A percentile compares a stretch with the other conserved stretches of the same genome.
Evolutionary conservation across 2,888 invertebrate genomes (phyloP).

Genomic region (Troglohyphantes excavatus): DNA sequence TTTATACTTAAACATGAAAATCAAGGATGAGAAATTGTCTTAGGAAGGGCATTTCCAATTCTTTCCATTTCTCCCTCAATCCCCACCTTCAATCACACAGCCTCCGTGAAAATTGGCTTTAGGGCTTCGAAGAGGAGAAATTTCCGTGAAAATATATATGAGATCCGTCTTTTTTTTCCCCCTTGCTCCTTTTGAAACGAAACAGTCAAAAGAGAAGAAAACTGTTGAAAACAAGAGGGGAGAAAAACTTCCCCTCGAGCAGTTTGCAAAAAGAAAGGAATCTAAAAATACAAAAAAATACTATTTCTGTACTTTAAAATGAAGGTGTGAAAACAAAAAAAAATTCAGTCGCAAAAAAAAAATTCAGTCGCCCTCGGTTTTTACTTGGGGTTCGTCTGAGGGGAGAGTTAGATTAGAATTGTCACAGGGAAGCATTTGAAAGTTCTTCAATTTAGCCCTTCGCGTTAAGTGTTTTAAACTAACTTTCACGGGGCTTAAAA

Average conservation of each 20-base stretch:
- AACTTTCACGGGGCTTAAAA: neutral
- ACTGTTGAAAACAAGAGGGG: constrained; percentile 58
- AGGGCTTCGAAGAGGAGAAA: constrained; percentile 52
- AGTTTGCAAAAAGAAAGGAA: constrained; percentile 21
- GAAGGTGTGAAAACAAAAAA: constrained; percentile 24
- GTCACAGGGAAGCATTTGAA: constrained; percentile 50
- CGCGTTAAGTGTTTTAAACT: neutral
- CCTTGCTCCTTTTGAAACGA: constrained; percentile 37
- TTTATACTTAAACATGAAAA: constrained; percentile 25
- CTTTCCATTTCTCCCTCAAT: constrained; percentile 22
- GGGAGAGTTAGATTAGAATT: constrained; percentile 54
- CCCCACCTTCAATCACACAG: constrained; percentile 32
- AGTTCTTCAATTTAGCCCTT: neutral
- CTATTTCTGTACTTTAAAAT: constrained; percentile 30
- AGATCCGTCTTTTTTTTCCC: constrained; percentile 23
- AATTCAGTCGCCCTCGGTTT: constrained; percentile 41
- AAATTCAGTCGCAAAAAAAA: constrained; percentile 6
- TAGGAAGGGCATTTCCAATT: constrained; percentile 35
- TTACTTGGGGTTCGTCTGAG: constrained; percentile 3
- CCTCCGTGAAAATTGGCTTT: constrained; percentile 55
- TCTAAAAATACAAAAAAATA: constrained; percentile 10
- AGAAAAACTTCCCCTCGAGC: constrained; percentile 48
- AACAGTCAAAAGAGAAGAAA: constrained; percentile 38
- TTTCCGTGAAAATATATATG: constrained; percentile 55
- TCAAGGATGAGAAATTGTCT: constrained; percentile 34